Evolutionary conservation across 2,888 invertebrate genomes (phyloP).

Genomic region (Eristalinus sepulchralis): DNA sequence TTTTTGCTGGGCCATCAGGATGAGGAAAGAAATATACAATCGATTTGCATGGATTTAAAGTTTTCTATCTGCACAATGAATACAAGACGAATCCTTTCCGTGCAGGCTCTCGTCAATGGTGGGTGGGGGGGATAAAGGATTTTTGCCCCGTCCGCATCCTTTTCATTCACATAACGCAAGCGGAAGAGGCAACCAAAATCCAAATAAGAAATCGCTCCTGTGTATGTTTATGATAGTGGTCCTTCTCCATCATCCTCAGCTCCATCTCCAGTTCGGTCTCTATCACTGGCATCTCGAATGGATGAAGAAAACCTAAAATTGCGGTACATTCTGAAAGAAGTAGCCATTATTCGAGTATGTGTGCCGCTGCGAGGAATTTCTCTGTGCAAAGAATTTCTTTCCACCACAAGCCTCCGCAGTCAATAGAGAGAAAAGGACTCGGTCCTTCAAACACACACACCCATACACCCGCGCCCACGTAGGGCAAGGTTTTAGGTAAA

Average conservation of each 20-base stretch:
- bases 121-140: constrained; percentile 47
- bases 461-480: not conserved
- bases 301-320: constrained; percentile 49
- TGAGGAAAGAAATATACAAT: constrained; percentile 37
- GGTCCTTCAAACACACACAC: not conserved
- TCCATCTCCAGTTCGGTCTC: constrained; percentile 24
- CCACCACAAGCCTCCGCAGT: constrained; percentile 11
- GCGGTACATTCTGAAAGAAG: constrained; percentile 43
- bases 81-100: constrained; percentile 39
- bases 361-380: constrained; percentile 15
- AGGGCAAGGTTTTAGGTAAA: not conserved
- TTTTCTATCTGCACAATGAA: constrained; percentile 47
- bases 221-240: constrained; percentile 57
- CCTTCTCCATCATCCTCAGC: not conserved
- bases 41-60: constrained; percentile 69
- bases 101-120: constrained; percentile 18
- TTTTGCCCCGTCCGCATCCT: constrained; percentile 58
- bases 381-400: constrained; percentile 40
- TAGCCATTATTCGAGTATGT: constrained; percentile 43
- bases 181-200: constrained; percentile 41
- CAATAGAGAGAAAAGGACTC: constrained; percentile 3
- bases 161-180: constrained; percentile 43
- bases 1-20: not conserved
- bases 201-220: constrained; percentile 57
- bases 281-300: not conserved